Evolutionary conservation across 1,140 invertebrate species (phyloP), one percentile per base, ranked within the genome.

Genomic region (Heliconius nattereri): DNA sequence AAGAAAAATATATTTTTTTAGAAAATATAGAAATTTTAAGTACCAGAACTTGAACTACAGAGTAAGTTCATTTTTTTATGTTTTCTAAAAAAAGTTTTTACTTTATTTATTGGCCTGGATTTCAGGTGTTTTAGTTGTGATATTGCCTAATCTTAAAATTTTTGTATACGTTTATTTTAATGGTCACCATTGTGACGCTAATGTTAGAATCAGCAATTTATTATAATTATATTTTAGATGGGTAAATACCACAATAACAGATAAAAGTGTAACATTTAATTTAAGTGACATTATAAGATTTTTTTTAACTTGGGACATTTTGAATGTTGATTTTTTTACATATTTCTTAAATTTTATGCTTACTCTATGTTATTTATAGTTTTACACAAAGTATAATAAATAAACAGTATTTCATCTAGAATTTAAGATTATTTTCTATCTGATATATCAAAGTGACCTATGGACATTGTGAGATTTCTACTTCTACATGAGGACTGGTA

Each of bases 131-230:
- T 94, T 91, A 92, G 91, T 94, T 94, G 92, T 94, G 92, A 94
- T 94, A 94, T 94, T 89, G 89, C 85, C 85, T 91, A 90, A 90
- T 90, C 81, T 90, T 90, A 92, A 91, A 90, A 87, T 90, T 76
- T 92, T 93, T 91, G 92, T 94, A 94, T 94, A 94, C 92, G 92
- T 94, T 93, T 94, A 91, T 86, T 90, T 90, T 89, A 89, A 85
- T 85, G 76, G 92, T 94, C 91, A 89, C 86, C 72, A 20, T 71
- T 79, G 89, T 92, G 91, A 92, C 91, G 85, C 90, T 92, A 94
- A 92, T 92, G 26, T 90, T 90, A 92, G 85, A 89, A 86, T 86
- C 85, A 85, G 85, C 86, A 88, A 89, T 66, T 89, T 83, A 85
- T 86, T 89, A 84, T 89, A 89, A 82, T 86, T 87, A 87, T 85